A percentile compares a stretch with the other conserved stretches of the same genome.
phyloP scores from a whole-genome alignment of 1,140 invertebrate species.

The Wiebesia pumilae region DNA sequence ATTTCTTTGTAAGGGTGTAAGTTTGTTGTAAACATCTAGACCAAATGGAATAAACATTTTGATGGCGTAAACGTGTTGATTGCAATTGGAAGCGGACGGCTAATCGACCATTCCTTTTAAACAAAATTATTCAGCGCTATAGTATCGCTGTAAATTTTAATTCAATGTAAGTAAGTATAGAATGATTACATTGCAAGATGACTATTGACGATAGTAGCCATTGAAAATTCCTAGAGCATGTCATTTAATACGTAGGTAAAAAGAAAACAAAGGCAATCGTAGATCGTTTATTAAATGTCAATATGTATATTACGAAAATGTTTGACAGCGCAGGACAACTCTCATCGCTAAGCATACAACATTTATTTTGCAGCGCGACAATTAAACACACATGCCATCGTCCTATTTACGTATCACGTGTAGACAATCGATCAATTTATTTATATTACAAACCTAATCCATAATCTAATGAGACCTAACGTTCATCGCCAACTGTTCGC shows the following conservation, averaged over 20 bases:
- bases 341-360: background rate
- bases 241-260: background rate
- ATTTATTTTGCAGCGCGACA: background rate
- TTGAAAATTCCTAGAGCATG: background rate
- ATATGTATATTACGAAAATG: background rate
- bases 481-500: background rate
- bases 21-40: too few species aligned
- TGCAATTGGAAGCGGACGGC: too few species aligned
- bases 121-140: background rate
- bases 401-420: background rate
- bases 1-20: too few species aligned
- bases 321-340: background rate
- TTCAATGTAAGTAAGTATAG: background rate
- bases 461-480: background rate
- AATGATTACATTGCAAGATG: background rate
- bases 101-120: background rate
- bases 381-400: background rate
- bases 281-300: background rate
- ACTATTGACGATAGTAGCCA: background rate
- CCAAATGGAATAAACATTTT: too few species aligned
- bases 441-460: constrained; percentile 3
- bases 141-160: background rate
- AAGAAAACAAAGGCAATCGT: background rate
- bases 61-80: too few species aligned
- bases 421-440: background rate